These are phyloP conservation scores for Palaemon carinicauda DNA, from an alignment of 1,140 invertebrate species.

Conservation along the genomic window DNA sequence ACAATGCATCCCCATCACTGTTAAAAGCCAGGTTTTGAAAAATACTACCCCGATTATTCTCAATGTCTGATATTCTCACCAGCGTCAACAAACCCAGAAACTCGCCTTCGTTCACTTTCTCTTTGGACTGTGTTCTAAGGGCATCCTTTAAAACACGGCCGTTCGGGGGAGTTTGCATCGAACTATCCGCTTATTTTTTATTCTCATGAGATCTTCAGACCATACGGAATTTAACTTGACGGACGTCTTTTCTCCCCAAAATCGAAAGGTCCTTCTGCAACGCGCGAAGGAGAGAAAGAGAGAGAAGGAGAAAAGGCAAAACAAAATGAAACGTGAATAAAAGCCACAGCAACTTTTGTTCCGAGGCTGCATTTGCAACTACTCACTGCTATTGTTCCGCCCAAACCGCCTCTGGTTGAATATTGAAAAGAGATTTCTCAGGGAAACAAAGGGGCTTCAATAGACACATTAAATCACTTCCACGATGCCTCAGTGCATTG, in stretches of 20 bases:
- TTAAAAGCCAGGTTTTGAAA: conserved; percentile 53
- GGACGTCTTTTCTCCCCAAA: too few species aligned
- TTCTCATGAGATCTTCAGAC: too few species aligned
- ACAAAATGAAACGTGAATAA: conserved; percentile 12
- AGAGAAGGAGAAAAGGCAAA: background rate
- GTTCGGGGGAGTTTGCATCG: too few species aligned
- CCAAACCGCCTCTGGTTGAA: conserved; percentile 54
- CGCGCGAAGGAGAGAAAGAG: background rate
- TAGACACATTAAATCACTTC: conserved; percentile 56
- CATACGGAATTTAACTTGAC: too few species aligned
- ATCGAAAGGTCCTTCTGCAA: too few species aligned
- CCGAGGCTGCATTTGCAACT: conserved; percentile 42
- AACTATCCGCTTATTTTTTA: too few species aligned
- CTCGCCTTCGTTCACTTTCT: background rate
- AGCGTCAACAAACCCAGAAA: background rate
- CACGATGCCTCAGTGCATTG: conserved; percentile 32
- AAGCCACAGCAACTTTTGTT: conserved; percentile 11
- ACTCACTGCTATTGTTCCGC: conserved; percentile 35
- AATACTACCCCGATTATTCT: conserved; percentile 45
- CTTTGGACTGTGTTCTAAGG: background rate
- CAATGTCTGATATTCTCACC: conserved; percentile 44
- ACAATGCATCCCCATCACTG: conserved; percentile 45
- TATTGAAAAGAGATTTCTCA: conserved; percentile 57
- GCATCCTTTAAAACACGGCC: too few species aligned
- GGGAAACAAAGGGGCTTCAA: conserved; percentile 51